These are phyloP conservation scores for Formica selysi DNA, from an alignment of 1,140 invertebrate species.

Conservation along the genomic window DNA sequence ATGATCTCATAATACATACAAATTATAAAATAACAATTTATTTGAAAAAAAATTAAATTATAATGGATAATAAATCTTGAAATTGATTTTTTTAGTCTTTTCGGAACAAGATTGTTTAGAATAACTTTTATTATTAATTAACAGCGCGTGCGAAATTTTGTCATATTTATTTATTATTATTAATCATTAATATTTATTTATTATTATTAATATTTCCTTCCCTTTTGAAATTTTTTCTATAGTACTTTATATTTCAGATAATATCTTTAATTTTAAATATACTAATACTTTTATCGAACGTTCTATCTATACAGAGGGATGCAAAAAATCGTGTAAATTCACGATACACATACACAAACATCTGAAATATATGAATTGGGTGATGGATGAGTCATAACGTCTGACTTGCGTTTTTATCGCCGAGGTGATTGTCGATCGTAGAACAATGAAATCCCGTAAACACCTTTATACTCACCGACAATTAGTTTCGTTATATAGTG, in stretches of 20 bases:
- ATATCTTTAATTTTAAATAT: conserved; percentile 3
- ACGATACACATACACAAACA: not conserved
- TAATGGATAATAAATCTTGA: not conserved
- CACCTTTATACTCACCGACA: conserved; percentile 35
- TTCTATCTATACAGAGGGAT: too few species aligned
- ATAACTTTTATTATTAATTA: conserved; percentile 21
- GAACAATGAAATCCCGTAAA: conserved; percentile 67
- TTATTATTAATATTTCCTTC: not conserved
- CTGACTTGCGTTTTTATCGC: conserved; percentile 41
- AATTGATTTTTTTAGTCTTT: not conserved
- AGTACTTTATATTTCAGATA: not conserved
- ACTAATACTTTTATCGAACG: not conserved
- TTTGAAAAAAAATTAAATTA: not conserved
- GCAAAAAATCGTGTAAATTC: not conserved
- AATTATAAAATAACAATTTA: conserved; percentile 30
- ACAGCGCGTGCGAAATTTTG: not conserved
- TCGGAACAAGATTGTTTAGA: not conserved
- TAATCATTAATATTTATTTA: conserved; percentile 14
- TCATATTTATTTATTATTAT: conserved; percentile 15
- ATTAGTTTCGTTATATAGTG: conserved; percentile 64
- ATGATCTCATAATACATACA: not conserved
- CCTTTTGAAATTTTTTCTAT: not conserved
- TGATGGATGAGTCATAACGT: conserved; percentile 43
- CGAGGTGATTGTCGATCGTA: conserved; percentile 38
- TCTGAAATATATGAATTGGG: not conserved